phyloP scores from a whole-genome alignment of 2,113 vertebrate species.

The Vulpes lagopus region DNA sequence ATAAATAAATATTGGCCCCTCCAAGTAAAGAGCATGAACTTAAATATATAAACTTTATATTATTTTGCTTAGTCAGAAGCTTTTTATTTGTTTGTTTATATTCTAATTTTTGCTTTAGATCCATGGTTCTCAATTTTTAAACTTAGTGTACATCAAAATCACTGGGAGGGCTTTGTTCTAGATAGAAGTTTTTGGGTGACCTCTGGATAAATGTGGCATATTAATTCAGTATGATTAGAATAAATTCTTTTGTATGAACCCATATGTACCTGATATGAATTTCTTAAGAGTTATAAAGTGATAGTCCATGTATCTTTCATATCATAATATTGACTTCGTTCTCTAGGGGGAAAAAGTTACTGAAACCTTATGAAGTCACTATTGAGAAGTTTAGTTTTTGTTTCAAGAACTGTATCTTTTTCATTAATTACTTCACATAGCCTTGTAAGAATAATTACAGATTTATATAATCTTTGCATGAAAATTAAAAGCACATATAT shows the following conservation, averaged over 20 bases:
- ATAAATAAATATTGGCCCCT: conserved; percentile 37
- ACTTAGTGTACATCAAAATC: neutral
- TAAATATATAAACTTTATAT: conserved; percentile 38
- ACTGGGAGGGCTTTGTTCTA: neutral
- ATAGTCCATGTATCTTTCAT: neutral
- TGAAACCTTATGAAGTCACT: conserved; percentile 39
- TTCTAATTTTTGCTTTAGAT: conserved; percentile 37
- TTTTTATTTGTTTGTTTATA: neutral
- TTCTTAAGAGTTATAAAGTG: conserved; percentile 34
- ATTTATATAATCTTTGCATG: neutral
- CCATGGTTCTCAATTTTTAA: neutral
- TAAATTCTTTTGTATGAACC: conserved; percentile 24
- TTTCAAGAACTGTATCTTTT: conserved; percentile 31
- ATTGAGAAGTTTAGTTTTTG: conserved; percentile 17
- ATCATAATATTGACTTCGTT: neutral
- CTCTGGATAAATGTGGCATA: neutral
- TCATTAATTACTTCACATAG: conserved; percentile 14
- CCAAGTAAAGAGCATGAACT: neutral
- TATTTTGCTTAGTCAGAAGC: conserved; percentile 21
- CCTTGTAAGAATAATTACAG: conserved; percentile 22
- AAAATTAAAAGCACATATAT: neutral
- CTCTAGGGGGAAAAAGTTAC: neutral
- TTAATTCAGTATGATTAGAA: conserved; percentile 29
- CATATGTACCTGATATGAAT: neutral
- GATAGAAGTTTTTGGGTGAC: neutral